Evolutionary conservation across 2,113 vertebrate species (phyloP), one percentile per base, ranked within the genome.

Genomic region (Antigone vipio): DNA sequence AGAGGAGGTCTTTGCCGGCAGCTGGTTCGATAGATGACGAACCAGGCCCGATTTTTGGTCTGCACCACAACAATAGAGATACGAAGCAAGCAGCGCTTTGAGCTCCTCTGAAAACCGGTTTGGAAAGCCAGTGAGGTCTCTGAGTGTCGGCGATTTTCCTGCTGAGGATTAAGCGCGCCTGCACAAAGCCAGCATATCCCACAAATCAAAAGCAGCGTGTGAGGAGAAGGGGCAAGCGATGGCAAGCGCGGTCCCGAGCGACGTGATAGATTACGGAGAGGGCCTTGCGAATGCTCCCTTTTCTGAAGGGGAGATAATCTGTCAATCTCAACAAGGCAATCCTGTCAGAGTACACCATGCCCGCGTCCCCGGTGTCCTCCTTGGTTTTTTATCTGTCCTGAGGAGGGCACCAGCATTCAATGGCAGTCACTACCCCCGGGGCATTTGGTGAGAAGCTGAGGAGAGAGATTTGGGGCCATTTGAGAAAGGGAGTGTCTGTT

Each of bases 201-300:
- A 76, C 92, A 91, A 85, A 93, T 94, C 81, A 93, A 94, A 95
- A 88, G 89, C 50, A 16, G 47, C 3, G 1, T 60, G 67, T 4
- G 3, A 50, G 72, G 82, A 91, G 75, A 95, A 91, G 75, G 78
- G 72, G 58, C 52, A 20, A 83, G 50, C 7, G 2, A 62, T 90
- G 91, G 74, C 78, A 55, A 82, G 80, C 5, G 1, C 7, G 6
- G 45, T 42, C 68, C 5, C 5, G 74, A 96, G 91, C 9, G 7
- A 45, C 7, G 15, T 95, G 93, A 96, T 92, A 85, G 89, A 97
- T 97, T 94, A 92, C 84, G 76, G 82, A 90, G 62, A 81, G 73
- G 80, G 78, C 68, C 72, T 80, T 66, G 73, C 95, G 90, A 91
- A 91, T 72, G 88, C 85, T 94, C 62, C 60, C 74, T 72, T 66